Conservation (phyloP, 2,888 invertebrate genomes). For the Tipula confusa region DNA sequence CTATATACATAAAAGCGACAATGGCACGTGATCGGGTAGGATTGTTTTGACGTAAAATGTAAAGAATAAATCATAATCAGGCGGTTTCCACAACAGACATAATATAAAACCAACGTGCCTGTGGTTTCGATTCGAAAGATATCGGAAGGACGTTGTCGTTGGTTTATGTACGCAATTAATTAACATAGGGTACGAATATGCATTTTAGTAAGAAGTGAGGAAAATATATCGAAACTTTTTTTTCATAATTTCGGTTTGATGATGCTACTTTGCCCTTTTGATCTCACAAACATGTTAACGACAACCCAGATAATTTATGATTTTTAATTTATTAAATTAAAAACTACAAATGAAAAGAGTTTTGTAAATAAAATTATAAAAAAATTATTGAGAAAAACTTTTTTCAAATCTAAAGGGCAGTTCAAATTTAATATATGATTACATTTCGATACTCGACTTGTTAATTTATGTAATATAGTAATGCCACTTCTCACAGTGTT, state of each 20-base stretch:
- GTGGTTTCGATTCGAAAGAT: neutral
- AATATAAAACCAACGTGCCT: neutral
- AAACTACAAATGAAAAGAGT: neutral
- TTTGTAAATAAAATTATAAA: neutral
- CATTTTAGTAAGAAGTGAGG: neutral
- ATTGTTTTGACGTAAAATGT: neutral
- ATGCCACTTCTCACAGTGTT: neutral
- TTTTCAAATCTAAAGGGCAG: neutral
- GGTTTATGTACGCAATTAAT: neutral
- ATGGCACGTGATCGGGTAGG: conserved; percentile 25
- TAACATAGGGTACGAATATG: neutral
- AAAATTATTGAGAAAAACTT: neutral
- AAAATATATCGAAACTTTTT: neutral
- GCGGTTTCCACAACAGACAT: neutral
- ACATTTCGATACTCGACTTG: neutral
- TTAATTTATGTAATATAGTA: neutral
- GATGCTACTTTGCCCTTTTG: neutral
- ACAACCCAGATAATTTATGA: neutral
- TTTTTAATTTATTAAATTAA: neutral
- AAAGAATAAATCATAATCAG: conserved; percentile 9
- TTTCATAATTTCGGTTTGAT: neutral
- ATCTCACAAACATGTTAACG: neutral
- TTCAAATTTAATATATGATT: neutral
- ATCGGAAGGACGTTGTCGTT: neutral
- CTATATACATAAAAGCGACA: neutral